A percentile compares a stretch with the other conserved stretches of the same genome.
Conservation (phyloP, 1,140 invertebrate species). For the Physella acuta region DNA sequence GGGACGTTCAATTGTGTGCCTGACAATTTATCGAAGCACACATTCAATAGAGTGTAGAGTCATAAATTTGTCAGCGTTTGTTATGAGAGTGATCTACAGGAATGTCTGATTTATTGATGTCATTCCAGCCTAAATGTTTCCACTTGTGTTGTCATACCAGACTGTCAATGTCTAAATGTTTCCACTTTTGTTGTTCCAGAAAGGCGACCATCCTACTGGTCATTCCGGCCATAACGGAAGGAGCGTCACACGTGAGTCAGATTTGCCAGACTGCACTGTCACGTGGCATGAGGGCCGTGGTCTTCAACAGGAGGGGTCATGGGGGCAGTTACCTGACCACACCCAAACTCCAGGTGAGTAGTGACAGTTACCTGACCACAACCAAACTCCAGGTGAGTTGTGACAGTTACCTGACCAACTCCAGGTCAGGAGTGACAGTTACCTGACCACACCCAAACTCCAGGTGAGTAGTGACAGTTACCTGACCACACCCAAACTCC, state of each 20-base stretch:
- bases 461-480: constrained; percentile 34
- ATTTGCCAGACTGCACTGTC: constrained; percentile 28
- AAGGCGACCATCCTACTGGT: constrained; percentile 33
- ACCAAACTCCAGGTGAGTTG: constrained; percentile 39
- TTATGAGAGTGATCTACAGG: no score
- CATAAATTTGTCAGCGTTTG: no score
- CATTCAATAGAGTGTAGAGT: no score
- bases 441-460: constrained; percentile 43
- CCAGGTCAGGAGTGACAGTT: constrained; percentile 43
- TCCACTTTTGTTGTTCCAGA: no score
- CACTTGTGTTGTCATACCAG: no score
- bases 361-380: no score
- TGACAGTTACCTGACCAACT: constrained; percentile 41
- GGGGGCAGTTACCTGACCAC: constrained; percentile 43
- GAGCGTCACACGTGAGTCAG: constrained; percentile 27
- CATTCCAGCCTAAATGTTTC: no score
- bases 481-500: no score
- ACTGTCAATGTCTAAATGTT: no score
- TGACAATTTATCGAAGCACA: no score
- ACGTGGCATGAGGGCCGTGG: constrained; percentile 38
- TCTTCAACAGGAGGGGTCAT: constrained; percentile 48
- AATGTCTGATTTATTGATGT: no score
- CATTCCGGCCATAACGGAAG: constrained; percentile 39
- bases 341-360: constrained; percentile 34
- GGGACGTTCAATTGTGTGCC: no score